Evolutionary conservation across 2,888 invertebrate genomes (phyloP), one percentile per base, ranked within the genome.

Genomic region (Phalera bucephala): DNA sequence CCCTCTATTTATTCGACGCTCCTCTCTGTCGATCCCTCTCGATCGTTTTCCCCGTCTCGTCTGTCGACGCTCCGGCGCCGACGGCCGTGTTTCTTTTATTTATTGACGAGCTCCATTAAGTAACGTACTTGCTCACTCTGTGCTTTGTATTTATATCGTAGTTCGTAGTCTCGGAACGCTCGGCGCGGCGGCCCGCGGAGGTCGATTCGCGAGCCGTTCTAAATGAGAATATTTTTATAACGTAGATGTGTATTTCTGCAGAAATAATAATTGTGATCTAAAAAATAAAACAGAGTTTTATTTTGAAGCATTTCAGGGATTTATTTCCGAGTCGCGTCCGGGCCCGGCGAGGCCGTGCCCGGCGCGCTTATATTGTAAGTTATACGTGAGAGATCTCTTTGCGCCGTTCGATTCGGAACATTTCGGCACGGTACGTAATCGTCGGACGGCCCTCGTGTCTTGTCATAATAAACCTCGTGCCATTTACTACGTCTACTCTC

Each of bases 231-330:
- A 83, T 86, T 85, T 85, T 86, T 87, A 77, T 80, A 79, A 67
- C 61, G 65, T 76, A 69, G 64, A 72, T 68, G 68, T 86, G 80
- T 86, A 87, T 77, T 77, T 69, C 74, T 60, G 73, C 73, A 68
- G 66, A 78, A 80, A 79, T 80, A 81, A 82, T 81, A 74, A 77
- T 83, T 86, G 87, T 88, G 85, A 87, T 87, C 69, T 76, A 58
- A 69, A 82, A 86, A 83, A 86, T 87, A 85, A 88, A 88, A 88
- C 87, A 83, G 84, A 89, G 87, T 89, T 89, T 89, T 87, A 88
- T 88, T 88, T n/a, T 88, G 75, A 74, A 80, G 80, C 81, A 80
- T 86, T 86, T 87, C 80, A 82, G 80, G 83, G 77, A 80, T 75
- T 72, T 68, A 67, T 79, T 80, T 69, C 75, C 71, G 80, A 74